Evolutionary conservation across 2,888 invertebrate species (phyloP), one percentile per base, ranked within the genome.

Genomic region (Lagria hirta): DNA sequence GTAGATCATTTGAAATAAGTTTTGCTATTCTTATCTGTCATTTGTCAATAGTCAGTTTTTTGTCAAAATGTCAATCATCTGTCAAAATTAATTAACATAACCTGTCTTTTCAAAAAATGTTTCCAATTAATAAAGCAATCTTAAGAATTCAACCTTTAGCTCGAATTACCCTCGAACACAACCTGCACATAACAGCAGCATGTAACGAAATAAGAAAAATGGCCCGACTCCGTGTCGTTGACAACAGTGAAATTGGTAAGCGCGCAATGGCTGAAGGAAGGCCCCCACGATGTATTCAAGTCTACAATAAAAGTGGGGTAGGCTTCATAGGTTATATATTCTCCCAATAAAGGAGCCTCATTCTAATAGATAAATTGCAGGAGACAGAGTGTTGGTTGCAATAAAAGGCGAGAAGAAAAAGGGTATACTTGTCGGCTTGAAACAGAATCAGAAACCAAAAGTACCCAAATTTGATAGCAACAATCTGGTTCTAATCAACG

Each of bases 351-450:
- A n/a, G n/a, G n/a, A n/a, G n/a, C n/a, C n/a, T n/a, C n/a, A n/a
- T n/a, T 54, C 51, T 7, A 26, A 3, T 14, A 26, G 4, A 23
- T 4, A n/a, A 10, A 6, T 57, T 55, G 2, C 34, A 71, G 92
- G 93, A 10, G 96, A 97, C 68, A 86, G 82, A 75, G 88, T 98
- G 3, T 68, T 97, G 59, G 86, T 97, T 7, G 94, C 97, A 2
- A 90, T 98, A 48, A 90, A 89, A 71, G 97, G 97, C 3, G 86
- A 96, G 69, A 97, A 92, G 80, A 94, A 92, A 66, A 91, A 90
- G 66, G 97, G 86, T 3, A 88, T 94, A 49, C 75, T 94, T 14
- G 92, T 93, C 2, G 97, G 97, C 0, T 73, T 91, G 30, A 91
- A 88, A 65, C 88, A 89, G 64, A 83, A 80, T 35, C 95, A 95